Evolutionary conservation across 2,888 invertebrate genomes (phyloP).

Genomic region (Torymus tubicola): DNA sequence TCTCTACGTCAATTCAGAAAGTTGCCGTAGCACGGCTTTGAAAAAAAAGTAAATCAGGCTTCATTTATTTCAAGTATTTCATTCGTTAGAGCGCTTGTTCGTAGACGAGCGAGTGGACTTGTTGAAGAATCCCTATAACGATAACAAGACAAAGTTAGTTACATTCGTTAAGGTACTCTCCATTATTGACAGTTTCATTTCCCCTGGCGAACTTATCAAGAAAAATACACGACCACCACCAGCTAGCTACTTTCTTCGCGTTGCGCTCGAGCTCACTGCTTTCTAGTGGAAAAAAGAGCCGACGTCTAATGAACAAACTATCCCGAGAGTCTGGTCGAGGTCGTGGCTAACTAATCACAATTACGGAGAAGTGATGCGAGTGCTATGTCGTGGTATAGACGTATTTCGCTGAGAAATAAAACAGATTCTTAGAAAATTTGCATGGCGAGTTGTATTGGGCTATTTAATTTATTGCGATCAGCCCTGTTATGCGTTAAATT

Average conservation of each 20-base stretch:
- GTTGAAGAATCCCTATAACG: slow-evolving; percentile 43
- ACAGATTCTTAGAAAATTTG: slow-evolving; percentile 16
- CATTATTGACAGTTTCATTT: slow-evolving; percentile 71
- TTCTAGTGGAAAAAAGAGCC: slow-evolving; percentile 63
- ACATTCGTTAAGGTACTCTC: slow-evolving; percentile 54
- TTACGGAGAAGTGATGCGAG: slow-evolving; percentile 59
- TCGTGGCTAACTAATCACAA: slow-evolving; percentile 66
- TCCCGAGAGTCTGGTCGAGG: slow-evolving; percentile 57
- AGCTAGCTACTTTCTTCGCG: slow-evolving; percentile 55
- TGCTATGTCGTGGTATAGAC: background rate
- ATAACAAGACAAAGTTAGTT: slow-evolving; percentile 25
- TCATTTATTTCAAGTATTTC: background rate
- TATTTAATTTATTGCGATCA: no score
- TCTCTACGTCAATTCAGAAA: no score
- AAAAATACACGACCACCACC: slow-evolving; percentile 65
- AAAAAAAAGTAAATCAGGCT: no score
- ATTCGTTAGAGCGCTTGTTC: background rate
- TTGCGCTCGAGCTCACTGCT: slow-evolving; percentile 44
- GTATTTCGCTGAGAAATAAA: slow-evolving; percentile 22
- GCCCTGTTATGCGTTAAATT: no score
- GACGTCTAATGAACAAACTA: slow-evolving; percentile 70
- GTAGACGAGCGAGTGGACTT: background rate
- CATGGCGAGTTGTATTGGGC: background rate
- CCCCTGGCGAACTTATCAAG: slow-evolving; percentile 68
- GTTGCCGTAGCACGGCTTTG: no score